A percentile compares a stretch with the other conserved stretches of the same genome.
Evolutionary conservation across 2,797 vertebrate species (phyloP).

Genomic region (Threskiornis aethiopicus): DNA sequence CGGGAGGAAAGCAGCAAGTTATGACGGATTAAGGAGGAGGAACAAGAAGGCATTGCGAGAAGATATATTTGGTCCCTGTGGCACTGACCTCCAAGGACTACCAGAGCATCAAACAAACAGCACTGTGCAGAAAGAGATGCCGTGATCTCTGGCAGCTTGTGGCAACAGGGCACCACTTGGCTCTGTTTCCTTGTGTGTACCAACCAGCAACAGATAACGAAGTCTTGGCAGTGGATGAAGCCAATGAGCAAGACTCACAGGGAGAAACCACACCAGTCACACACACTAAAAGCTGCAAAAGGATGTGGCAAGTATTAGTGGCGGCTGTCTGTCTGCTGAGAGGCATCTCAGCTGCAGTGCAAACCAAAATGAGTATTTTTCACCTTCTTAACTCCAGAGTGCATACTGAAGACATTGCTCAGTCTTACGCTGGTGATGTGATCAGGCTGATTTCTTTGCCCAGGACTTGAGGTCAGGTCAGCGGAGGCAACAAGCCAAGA

Average conservation of each 20-base stretch:
- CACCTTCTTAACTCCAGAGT: neutral
- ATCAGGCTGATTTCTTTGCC: neutral
- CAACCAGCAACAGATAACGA: rapidly evolving
- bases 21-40: neutral
- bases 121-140: rapidly evolving
- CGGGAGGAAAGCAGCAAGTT: neutral
- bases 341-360: neutral
- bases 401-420: neutral
- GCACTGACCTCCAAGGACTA: neutral
- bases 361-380: rapidly evolving
- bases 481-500: neutral
- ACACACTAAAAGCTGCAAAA: neutral
- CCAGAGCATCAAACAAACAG: neutral
- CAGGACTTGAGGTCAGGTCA: neutral
- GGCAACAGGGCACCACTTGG: neutral
- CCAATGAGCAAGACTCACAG: rapidly evolving
- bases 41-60: neutral
- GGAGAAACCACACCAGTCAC: neutral
- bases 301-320: rapidly evolving
- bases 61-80: rapidly evolving
- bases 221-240: neutral
- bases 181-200: rapidly evolving
- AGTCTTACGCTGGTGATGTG: rapidly evolving
- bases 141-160: neutral
- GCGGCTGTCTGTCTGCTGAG: neutral